phyloP scores from a whole-genome alignment of 1,140 invertebrate genomes.

The Sycophaga agraensis region DNA sequence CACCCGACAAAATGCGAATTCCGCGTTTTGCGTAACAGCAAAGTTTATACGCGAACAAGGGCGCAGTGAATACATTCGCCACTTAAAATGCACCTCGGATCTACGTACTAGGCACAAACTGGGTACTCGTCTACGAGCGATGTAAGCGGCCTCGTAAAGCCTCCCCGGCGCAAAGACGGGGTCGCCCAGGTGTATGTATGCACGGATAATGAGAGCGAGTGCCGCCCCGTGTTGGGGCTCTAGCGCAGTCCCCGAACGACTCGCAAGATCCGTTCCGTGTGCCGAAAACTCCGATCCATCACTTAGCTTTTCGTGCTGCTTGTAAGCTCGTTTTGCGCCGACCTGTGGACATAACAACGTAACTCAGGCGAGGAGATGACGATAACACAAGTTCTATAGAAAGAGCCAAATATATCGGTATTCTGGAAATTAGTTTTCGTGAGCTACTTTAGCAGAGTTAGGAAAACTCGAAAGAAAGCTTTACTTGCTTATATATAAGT shows the following conservation, averaged over 20 bases:
- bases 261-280: constrained; percentile 22
- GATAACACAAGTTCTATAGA: too few species aligned
- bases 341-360: not conserved
- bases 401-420: not conserved
- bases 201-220: constrained; percentile 36
- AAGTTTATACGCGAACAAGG: not conserved
- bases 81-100: too few species aligned
- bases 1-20: too few species aligned
- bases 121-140: too few species aligned
- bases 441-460: too few species aligned
- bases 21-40: too few species aligned
- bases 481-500: too few species aligned
- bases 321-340: not conserved
- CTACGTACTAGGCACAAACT: too few species aligned
- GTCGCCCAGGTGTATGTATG: not conserved
- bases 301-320: constrained; percentile 28
- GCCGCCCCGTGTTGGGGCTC: constrained; percentile 38
- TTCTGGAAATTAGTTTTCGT: constrained; percentile 8
- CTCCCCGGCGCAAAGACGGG: not conserved
- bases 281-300: constrained; percentile 39
- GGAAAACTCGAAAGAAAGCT: too few species aligned
- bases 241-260: constrained; percentile 32
- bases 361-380: too few species aligned
- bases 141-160: constrained; percentile 20
- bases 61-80: too few species aligned